Percentiles rank a stretch among this genome's conserved stretches.
Evolutionary conservation across 2,797 vertebrate genomes (phyloP).

Genomic region (Hydrolagus colliei): DNA sequence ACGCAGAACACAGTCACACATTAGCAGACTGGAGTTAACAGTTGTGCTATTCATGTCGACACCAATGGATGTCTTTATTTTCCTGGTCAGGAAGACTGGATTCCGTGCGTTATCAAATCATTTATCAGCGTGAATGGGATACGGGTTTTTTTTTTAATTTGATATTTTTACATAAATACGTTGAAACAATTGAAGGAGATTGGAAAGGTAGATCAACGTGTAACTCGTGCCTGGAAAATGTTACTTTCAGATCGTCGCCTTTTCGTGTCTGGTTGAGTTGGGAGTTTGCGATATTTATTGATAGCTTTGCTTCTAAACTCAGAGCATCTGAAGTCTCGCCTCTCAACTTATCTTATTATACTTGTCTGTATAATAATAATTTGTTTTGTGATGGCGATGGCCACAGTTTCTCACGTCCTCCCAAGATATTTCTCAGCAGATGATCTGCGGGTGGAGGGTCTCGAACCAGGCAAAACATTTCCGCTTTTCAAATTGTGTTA

Average conservation of each 20-base stretch:
- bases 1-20: too few relatives aligned
- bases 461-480: background rate
- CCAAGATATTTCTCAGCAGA: background rate
- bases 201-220: too few relatives aligned
- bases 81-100: background rate
- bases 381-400: too few relatives aligned
- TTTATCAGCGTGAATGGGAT: background rate
- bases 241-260: too few relatives aligned
- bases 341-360: background rate
- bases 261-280: too few relatives aligned
- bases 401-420: background rate
- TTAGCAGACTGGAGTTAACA: too few relatives aligned
- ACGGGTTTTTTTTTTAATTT: too few relatives aligned
- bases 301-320: background rate
- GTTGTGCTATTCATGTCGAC: background rate
- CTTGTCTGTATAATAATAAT: background rate
- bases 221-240: too few relatives aligned
- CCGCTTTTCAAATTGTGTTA: background rate
- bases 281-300: background rate
- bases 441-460: background rate
- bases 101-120: background rate
- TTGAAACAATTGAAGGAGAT: too few relatives aligned
- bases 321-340: too few relatives aligned
- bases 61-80: too few relatives aligned
- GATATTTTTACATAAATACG: too few relatives aligned